Evolutionary conservation across 1,140 invertebrate species (phyloP), one percentile per base, ranked within the genome.

Genomic region (Bombus soroeensis): DNA sequence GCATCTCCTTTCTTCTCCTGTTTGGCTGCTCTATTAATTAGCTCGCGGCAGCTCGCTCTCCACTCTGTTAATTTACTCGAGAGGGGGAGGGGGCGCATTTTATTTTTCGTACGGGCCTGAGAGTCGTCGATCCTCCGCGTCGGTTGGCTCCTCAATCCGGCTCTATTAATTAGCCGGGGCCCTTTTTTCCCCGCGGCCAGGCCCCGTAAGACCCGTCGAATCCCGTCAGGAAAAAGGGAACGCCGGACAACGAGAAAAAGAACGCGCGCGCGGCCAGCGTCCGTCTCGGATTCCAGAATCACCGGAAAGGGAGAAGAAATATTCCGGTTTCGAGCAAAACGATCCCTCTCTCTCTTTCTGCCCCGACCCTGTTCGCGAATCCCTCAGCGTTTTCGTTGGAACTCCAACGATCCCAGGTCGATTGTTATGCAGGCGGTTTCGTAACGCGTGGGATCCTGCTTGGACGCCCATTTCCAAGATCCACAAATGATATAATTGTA

Each of bases 41-140:
- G 88, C 86, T 89, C 84, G 89, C 89, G 82, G 83, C 76, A 87
- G 81, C 64, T 88, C 73, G 81, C 37, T 81, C 79, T 70, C 62
- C 87, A 64, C 70, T 85, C 88, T 79, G 91, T 92, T 93, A 93
- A 92, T 93, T 93, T 93, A 92, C 92, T 88, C 90, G 59, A 62
- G 59, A n/a, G 12, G 57, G 88, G 85, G 88, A 88, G 87, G 87
- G 92, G 88, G 88, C 88, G 87, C 87, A 91, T 90, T 89, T 90
- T 90, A 90, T 90, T 90, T 90, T 90, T 90, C 89, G 82, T 87
- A 87, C 83, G 86, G 71, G 66, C 79, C 88, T 76, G 88, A 89
- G 75, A 77, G 82, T 84, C 89, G 88, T 74, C 80, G 85, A 83
- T 83, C 81, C 64, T 83, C 86, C 74, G 47, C 9, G 28, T n/a